phyloP scores from a whole-genome alignment of 2,888 invertebrate genomes.

The Drosophila rellima region DNA sequence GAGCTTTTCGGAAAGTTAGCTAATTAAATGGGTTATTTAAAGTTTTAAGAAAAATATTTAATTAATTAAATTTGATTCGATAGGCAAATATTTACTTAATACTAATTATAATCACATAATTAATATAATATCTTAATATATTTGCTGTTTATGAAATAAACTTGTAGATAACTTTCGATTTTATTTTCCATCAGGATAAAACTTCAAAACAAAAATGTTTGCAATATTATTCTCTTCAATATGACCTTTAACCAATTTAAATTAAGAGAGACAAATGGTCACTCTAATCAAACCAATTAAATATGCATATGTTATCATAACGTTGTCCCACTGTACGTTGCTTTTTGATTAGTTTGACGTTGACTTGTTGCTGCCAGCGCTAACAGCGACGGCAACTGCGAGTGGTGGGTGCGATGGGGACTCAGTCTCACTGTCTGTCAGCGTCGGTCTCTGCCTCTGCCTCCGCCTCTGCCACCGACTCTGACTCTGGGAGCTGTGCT shows the following conservation, averaged over 20 bases:
- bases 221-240: too few species aligned
- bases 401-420: constrained; percentile 70
- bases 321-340: constrained; percentile 38
- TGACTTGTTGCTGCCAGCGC: constrained; percentile 53
- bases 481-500: constrained; percentile 31
- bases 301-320: background rate
- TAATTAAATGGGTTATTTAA: background rate
- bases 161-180: too few species aligned
- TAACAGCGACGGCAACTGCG: constrained; percentile 44
- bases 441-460: constrained; percentile 7
- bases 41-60: background rate
- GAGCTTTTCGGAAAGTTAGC: background rate
- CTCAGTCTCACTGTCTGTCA: constrained; percentile 28
- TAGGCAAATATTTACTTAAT: too few species aligned
- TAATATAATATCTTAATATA: too few species aligned
- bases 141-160: too few species aligned
- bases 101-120: too few species aligned
- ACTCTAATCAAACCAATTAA: constrained; percentile 8
- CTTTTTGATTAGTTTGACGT: constrained; percentile 53
- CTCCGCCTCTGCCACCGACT: constrained; percentile 13
- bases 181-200: too few species aligned
- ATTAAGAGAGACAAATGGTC: background rate
- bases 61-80: too few species aligned
- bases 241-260: background rate
- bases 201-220: too few species aligned